Conservation (phyloP, 2,888 invertebrate genomes). For the Macropis europaea region DNA sequence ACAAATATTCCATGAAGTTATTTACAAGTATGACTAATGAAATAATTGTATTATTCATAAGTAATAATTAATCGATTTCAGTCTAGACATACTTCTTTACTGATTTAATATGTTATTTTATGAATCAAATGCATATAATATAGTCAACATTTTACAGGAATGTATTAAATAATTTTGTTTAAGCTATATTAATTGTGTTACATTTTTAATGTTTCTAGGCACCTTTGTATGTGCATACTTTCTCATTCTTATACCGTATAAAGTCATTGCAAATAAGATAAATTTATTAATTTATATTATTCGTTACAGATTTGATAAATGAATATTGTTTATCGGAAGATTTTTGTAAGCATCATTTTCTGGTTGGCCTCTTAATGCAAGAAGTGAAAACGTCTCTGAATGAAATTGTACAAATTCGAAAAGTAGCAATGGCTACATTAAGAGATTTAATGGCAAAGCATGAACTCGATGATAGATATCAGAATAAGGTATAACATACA, state of each 20-base stretch:
- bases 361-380: conserved; percentile 92
- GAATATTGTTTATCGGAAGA: conserved; percentile 88
- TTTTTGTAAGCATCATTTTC: conserved; percentile 95
- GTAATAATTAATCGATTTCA: background rate
- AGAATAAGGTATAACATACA: conserved; percentile 84
- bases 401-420: conserved; percentile 91
- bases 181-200: conserved; percentile 25
- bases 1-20: background rate
- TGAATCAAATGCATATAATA: conserved; percentile 3
- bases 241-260: conserved; percentile 11
- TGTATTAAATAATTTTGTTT: conserved; percentile 12
- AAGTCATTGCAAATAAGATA: background rate
- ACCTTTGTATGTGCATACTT: conserved; percentile 31
- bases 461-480: conserved; percentile 94
- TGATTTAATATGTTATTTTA: too few species aligned
- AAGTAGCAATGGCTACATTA: conserved; percentile 89
- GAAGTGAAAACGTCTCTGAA: conserved; percentile 93
- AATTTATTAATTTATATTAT: conserved; percentile 9
- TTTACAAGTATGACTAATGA: background rate
- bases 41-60: conserved; percentile 4
- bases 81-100: background rate
- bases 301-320: conserved; percentile 77
- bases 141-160: conserved; percentile 3
- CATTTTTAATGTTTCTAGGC: conserved; percentile 28
- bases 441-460: conserved; percentile 96